Evolutionary conservation across 1,140 invertebrate genomes (phyloP).

Genomic region (Macrobrachium nipponense): DNA sequence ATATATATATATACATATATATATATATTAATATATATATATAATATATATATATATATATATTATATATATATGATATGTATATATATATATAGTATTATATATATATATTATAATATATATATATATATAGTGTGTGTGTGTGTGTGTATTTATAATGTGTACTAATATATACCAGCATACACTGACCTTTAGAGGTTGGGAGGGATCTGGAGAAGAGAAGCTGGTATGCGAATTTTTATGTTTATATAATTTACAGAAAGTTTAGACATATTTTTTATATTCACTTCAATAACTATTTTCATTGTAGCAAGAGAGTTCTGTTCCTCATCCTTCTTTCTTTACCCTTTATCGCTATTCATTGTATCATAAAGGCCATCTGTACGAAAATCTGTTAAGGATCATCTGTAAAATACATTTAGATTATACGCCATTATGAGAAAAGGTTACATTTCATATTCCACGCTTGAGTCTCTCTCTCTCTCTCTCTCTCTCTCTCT

Average conservation of each 20-base stretch:
- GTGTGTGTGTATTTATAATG: neutral
- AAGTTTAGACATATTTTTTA: neutral
- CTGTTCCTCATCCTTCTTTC: too few relatives aligned
- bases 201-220: neutral
- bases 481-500: too few relatives aligned
- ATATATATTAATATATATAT: slow-evolving; percentile 11
- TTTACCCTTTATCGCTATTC: too few relatives aligned
- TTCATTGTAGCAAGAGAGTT: too few relatives aligned
- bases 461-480: too few relatives aligned
- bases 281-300: neutral
- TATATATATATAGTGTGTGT: neutral
- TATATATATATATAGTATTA: neutral
- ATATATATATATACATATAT: slow-evolving; percentile 14
- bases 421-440: too few relatives aligned
- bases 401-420: too few relatives aligned
- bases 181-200: too few relatives aligned
- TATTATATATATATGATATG: slow-evolving; percentile 11
- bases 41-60: slow-evolving; percentile 2
- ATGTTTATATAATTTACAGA: neutral
- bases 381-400: too few relatives aligned
- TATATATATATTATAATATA: slow-evolving; percentile 7
- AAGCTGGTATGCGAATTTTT: neutral
- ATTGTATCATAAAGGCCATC: too few relatives aligned
- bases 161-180: neutral
- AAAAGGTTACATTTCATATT: too few relatives aligned